Base-by-base conservation (phyloP, 1,140 invertebrate species). In the Asbolus verrucosus region DNA sequence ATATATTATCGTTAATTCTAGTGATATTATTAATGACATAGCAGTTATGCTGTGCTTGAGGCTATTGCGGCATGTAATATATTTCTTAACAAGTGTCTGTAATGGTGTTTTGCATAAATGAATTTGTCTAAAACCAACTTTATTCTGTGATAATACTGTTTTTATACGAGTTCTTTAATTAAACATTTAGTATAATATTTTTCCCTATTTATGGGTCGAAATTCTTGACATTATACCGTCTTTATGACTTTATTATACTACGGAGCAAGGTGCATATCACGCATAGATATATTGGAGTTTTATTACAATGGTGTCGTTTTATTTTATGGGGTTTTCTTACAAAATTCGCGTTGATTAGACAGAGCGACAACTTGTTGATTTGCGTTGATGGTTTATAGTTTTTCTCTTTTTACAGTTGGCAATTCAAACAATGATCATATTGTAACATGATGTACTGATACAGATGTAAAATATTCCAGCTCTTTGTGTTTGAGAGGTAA, bases 11-110 rank as follows among this genome's bases (percentile, higher is more conserved):
- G 46, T 16, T 54, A 54, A 54, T 54, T 27, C 46, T 14, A 54
- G 46, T 54, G 46, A 54, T 54, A 54, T 54, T 54, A 54, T 54
- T 54, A 54, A 54, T 54, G 46, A 54, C 46, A 54, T 27, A 13
- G 46, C 27, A 11, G 46, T 54, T 54, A 54, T 54, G 27, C 24
- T 6, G 21, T 54, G 46, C 46, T 16, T 5, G 46, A 27, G 46
- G 46, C 46, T n/a, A 1, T 43, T 24, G 21, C 46, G 46, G 21
- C 46, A 31, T 54, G 46, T 54, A 54, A 54, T 54, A 54, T 21
- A 54, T 54, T 54, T 54, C 46, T 54, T 54, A 14, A 21, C 46
- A 54, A 54, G 46, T 54, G 46, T 54, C 46, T 27, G 46, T 54
- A 54, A 54, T 50, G 43, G 24, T 50, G 43, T 24, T 50, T 50